Percentiles rank a stretch among this genome's conserved stretches.
phyloP scores from a whole-genome alignment of 2,888 invertebrate species.

The Megaustenia siamemsis region DNA sequence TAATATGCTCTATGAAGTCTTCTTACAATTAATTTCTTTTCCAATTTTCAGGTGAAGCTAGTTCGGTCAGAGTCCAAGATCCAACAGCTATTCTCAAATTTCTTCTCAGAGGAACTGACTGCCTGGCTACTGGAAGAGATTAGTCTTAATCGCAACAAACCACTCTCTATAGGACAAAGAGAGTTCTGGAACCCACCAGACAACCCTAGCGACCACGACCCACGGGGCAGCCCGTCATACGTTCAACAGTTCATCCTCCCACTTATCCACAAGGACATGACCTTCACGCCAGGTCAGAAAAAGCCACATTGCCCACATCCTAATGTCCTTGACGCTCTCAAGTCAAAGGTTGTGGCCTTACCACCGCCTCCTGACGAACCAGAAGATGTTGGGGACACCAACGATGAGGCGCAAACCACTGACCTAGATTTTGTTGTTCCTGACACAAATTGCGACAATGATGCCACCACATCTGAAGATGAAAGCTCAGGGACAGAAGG shows the following conservation, averaged over 20 bases:
- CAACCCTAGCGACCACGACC: constrained; percentile 69
- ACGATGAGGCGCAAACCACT: neutral
- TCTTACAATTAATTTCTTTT: neutral
- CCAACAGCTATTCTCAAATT: constrained; percentile 65
- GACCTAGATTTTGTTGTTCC: neutral
- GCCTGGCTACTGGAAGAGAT: constrained; percentile 77
- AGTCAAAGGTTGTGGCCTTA: constrained; percentile 57
- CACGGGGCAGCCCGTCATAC: constrained; percentile 75
- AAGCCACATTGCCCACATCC: constrained; percentile 75
- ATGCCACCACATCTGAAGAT: constrained; percentile 11
- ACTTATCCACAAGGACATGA: constrained; percentile 40
- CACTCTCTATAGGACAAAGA: constrained; percentile 67
- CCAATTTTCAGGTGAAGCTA: constrained; percentile 63
- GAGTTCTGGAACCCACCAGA: constrained; percentile 75
- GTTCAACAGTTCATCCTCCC: constrained; percentile 68
- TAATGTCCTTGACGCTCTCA: constrained; percentile 70
- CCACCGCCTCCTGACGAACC: constrained; percentile 50
- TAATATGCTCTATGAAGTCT: too few species aligned
- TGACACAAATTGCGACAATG: neutral
- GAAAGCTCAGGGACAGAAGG: constrained; percentile 4
- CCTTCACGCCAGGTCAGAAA: neutral
- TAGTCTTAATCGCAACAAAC: constrained; percentile 71
- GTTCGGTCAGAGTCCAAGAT: constrained; percentile 73
- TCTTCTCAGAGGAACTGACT: constrained; percentile 73
- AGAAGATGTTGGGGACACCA: neutral